Evolutionary conservation across 2,888 invertebrate genomes (phyloP).

Genomic region (Argyra leucocephala): DNA sequence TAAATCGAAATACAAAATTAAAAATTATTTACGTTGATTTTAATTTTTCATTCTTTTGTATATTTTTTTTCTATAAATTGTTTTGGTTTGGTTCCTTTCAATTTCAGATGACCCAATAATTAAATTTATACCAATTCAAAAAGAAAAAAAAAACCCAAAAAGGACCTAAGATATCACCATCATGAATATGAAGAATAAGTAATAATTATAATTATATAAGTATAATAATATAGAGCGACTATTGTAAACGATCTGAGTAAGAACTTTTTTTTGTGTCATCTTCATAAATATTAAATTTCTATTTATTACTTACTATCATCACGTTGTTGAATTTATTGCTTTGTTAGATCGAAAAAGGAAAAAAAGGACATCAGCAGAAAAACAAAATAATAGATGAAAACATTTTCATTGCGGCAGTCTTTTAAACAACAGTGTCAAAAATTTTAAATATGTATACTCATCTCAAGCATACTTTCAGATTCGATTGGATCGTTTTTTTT

Average conservation of each 20-base stretch:
- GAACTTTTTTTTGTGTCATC: not conserved
- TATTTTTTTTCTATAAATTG: too few species aligned
- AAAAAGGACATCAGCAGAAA: too few species aligned
- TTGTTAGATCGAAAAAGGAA: too few species aligned
- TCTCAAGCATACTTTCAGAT: too few species aligned
- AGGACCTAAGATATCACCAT: not conserved
- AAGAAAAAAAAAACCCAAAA: not conserved
- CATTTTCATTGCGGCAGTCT: too few species aligned
- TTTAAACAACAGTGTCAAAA: too few species aligned
- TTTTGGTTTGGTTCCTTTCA: not conserved
- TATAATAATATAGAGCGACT: not conserved
- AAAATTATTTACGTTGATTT: too few species aligned
- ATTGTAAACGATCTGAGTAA: not conserved
- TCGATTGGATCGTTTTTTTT: too few species aligned
- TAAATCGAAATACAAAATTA: too few species aligned
- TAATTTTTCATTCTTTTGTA: too few species aligned
- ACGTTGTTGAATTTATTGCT: not conserved
- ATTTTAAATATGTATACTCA: too few species aligned
- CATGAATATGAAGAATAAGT: not conserved
- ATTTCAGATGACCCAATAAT: conserved; percentile 1
- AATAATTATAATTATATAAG: not conserved
- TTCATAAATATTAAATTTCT: not conserved
- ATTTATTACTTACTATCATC: not conserved
- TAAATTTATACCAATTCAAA: not conserved
- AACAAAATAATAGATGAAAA: too few species aligned